A percentile compares a stretch with the other conserved stretches of the same genome.
These are phyloP conservation scores for Mastigias papua DNA, from an alignment of 30 jellyfish, hydroid and myxozoan species.

Conservation along the genomic window DNA sequence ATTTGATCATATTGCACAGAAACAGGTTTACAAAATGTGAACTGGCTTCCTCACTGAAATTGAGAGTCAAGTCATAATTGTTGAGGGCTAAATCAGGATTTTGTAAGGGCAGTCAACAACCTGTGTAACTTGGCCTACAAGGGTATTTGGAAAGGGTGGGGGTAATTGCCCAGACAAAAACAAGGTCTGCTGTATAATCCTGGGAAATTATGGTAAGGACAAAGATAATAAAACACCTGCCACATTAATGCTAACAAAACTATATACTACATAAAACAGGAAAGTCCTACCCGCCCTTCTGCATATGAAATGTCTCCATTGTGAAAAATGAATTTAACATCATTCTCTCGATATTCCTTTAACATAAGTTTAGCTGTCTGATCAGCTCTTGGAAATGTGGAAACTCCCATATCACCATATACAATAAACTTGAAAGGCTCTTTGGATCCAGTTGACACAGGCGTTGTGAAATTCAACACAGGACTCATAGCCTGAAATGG, in stretches of 20 bases:
- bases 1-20: no score
- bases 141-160: no score
- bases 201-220: no score
- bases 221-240: background rate
- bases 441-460: slow-evolving; percentile 48
- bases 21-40: no score
- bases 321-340: slow-evolving; percentile 69
- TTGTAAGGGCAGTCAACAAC: no score
- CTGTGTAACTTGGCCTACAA: no score
- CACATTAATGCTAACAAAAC: background rate
- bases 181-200: no score
- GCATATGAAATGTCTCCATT: slow-evolving; percentile 94
- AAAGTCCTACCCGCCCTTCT: slow-evolving; percentile 71
- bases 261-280: no score
- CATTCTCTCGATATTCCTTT: slow-evolving; percentile 64
- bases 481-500: slow-evolving; percentile 78
- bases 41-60: no score
- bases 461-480: slow-evolving; percentile 70
- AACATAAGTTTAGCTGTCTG: slow-evolving; percentile 71
- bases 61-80: no score
- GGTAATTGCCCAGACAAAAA: no score
- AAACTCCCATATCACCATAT: slow-evolving; percentile 87
- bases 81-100: no score
- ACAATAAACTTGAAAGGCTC: slow-evolving; percentile 75
- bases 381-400: slow-evolving; percentile 79